Conservation (phyloP, 1,140 invertebrate species). For the Anadara kagoshimensis region DNA sequence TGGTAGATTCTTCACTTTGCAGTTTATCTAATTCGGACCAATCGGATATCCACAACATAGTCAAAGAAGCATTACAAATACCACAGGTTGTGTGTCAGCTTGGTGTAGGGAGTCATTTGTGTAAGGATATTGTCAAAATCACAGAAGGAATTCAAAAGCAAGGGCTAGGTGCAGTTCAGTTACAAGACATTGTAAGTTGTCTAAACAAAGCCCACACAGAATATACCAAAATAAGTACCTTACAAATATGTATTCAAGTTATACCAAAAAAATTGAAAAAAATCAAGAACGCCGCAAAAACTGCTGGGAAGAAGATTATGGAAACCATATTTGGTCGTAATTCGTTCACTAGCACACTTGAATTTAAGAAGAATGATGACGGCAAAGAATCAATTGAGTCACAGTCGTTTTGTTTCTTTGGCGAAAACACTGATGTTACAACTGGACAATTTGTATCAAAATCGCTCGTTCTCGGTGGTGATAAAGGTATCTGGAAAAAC, state of each 20-base stretch:
- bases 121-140: conserved; percentile 2
- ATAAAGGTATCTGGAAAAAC: not conserved
- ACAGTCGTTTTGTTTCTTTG: not conserved
- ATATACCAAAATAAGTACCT: not conserved
- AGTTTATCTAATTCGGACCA: not conserved
- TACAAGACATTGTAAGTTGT: not conserved
- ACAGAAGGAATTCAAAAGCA: not conserved
- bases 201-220: conserved; percentile 3
- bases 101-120: not conserved
- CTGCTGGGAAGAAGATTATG: not conserved
- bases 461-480: not conserved
- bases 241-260: not conserved
- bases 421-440: not conserved
- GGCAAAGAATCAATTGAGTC: not conserved
- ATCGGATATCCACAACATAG: not conserved
- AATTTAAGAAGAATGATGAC: not conserved
- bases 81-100: not conserved
- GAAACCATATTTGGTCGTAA: conserved; percentile 1
- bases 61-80: not conserved
- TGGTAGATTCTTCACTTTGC: conserved; percentile 5
- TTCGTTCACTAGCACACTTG: not conserved
- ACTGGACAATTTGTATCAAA: not conserved
- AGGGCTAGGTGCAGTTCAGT: not conserved
- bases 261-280: not conserved
- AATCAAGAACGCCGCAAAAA: not conserved